Evolutionary conservation across 1,140 invertebrate genomes (phyloP).

Genomic region (Brachionus rotundiformis): DNA sequence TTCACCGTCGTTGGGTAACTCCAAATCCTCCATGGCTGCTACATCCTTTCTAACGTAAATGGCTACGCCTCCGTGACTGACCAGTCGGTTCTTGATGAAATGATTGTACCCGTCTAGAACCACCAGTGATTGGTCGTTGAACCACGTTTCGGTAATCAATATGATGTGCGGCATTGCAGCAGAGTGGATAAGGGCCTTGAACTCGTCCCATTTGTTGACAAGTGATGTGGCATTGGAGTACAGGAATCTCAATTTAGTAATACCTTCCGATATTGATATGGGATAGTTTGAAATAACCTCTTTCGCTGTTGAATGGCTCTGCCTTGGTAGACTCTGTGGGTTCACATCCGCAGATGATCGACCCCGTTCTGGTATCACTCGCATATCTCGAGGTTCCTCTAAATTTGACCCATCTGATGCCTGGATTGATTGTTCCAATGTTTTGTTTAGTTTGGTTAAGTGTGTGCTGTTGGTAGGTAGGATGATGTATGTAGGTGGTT

Average conservation of each 20-base stretch:
- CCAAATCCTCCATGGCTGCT: neutral
- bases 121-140: neutral
- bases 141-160: slow-evolving; percentile 7
- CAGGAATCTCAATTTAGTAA: neutral
- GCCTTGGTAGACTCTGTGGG: too few species aligned
- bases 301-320: too few species aligned
- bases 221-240: neutral
- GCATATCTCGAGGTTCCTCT: too few species aligned
- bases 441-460: too few species aligned
- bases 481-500: too few species aligned
- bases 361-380: too few species aligned
- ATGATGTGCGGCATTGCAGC: slow-evolving; percentile 8
- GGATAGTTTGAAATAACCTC: too few species aligned
- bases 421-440: too few species aligned
- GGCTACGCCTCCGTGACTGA: slow-evolving; percentile 12
- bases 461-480: too few species aligned
- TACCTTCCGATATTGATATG: too few species aligned
- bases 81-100: neutral
- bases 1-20: neutral
- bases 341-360: too few species aligned
- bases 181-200: slow-evolving; percentile 3
- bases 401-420: too few species aligned
- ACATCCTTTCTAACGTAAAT: slow-evolving; percentile 13
- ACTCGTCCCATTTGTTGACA: slow-evolving; percentile 11
- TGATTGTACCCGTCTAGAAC: neutral